These are phyloP conservation scores for Spondyliosoma cantharus DNA, from an alignment of 2,797 vertebrate genomes.

Conservation along the genomic window DNA sequence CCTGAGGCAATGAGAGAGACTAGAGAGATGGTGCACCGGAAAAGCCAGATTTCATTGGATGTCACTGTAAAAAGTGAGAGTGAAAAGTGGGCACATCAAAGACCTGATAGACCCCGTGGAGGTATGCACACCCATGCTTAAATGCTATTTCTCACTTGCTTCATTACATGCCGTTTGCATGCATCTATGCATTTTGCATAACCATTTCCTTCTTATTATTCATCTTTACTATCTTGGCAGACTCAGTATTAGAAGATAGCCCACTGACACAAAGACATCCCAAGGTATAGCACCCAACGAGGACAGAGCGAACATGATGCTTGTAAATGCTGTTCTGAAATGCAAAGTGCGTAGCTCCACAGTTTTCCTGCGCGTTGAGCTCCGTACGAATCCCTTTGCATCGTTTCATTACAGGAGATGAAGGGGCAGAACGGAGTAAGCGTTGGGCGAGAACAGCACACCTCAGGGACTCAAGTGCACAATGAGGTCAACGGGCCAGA, in stretches of 20 bases:
- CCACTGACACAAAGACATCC: slow-evolving; percentile 70
- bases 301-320: slow-evolving; percentile 49
- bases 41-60: slow-evolving; percentile 57
- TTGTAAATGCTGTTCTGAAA: slow-evolving; percentile 34
- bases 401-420: slow-evolving; percentile 80
- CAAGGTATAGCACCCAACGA: slow-evolving; percentile 74
- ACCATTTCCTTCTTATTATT: slow-evolving; percentile 58
- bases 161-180: slow-evolving; percentile 44
- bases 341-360: slow-evolving; percentile 30
- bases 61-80: slow-evolving; percentile 67
- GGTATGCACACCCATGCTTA: slow-evolving; percentile 62
- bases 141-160: slow-evolving; percentile 35
- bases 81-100: slow-evolving; percentile 74
- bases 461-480: slow-evolving; percentile 83
- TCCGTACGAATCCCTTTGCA: slow-evolving; percentile 29
- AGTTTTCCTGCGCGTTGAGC: not conserved
- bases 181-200: slow-evolving; percentile 48
- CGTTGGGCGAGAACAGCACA: slow-evolving; percentile 84
- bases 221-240: slow-evolving; percentile 68
- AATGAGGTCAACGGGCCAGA: slow-evolving; percentile 87
- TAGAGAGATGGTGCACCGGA: slow-evolving; percentile 44
- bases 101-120: slow-evolving; percentile 52
- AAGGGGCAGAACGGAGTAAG: slow-evolving; percentile 86
- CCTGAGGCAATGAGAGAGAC: slow-evolving; percentile 48
- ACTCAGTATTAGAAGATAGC: slow-evolving; percentile 74